A percentile compares a stretch with the other conserved stretches of the same genome.
Evolutionary conservation across 2,888 invertebrate species (phyloP).

Genomic region (Metallyticus violacea): DNA sequence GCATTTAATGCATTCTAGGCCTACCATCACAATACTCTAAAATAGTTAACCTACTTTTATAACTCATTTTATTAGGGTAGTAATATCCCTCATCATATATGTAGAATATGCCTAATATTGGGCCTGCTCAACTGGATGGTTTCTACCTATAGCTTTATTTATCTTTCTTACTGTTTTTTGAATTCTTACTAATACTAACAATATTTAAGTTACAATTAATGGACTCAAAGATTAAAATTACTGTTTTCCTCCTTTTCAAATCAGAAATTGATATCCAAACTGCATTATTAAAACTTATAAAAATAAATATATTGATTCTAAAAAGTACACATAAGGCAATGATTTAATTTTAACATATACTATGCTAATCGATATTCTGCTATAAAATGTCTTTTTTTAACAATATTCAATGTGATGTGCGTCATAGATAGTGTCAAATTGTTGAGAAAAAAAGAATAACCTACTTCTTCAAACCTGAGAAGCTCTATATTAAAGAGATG

Average conservation of each 20-base stretch:
- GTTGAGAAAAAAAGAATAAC: background rate
- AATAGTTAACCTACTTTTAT: background rate
- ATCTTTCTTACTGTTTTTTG: background rate
- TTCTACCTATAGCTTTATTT: background rate
- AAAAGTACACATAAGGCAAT: background rate
- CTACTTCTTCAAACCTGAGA: background rate
- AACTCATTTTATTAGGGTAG: background rate
- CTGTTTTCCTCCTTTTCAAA: background rate
- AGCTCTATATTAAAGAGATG: background rate
- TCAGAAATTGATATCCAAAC: background rate
- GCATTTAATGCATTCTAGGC: background rate
- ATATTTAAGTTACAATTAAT: background rate
- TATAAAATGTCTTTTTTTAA: background rate
- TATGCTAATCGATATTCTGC: background rate
- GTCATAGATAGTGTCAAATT: background rate
- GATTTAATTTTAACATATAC: background rate
- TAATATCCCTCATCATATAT: background rate
- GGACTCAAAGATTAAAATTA: background rate
- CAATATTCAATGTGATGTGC: background rate
- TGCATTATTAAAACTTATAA: background rate
- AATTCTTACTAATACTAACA: background rate
- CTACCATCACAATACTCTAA: background rate
- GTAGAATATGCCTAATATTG: background rate
- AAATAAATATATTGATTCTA: background rate
- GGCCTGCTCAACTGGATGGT: background rate